A percentile compares a stretch with the other conserved stretches of the same genome.
Evolutionary conservation across 1,140 invertebrate species (phyloP).

Genomic region (Apis dorsata): DNA sequence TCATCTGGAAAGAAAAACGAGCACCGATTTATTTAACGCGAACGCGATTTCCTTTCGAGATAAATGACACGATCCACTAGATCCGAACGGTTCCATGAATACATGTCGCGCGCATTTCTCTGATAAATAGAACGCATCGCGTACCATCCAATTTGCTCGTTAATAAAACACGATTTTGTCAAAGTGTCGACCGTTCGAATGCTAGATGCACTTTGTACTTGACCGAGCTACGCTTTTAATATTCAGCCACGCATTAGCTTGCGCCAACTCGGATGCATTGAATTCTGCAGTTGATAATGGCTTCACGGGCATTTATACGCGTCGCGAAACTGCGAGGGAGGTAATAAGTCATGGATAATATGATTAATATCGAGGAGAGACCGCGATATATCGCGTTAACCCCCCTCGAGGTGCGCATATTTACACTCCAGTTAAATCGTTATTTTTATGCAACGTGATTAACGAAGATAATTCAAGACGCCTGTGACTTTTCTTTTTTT

Average conservation of each 20-base stretch:
- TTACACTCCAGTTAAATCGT: background rate
- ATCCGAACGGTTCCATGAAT: conserved; percentile 2
- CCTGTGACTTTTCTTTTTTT: background rate
- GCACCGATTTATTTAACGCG: background rate
- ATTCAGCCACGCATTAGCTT: conserved; percentile 30
- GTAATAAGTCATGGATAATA: conserved; percentile 41
- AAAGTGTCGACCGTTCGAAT: background rate
- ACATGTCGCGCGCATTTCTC: background rate
- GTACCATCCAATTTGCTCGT: background rate
- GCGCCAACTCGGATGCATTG: conserved; percentile 2
- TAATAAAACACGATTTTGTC: conserved; percentile 15
- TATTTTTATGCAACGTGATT: background rate
- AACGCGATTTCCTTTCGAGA: background rate
- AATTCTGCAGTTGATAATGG: conserved; percentile 28
- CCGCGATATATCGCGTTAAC: conserved; percentile 15
- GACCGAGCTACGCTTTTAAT: conserved; percentile 16
- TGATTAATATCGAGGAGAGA: conserved; percentile 35
- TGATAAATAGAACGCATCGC: conserved; percentile 1
- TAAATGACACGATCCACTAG: conserved; percentile 10
- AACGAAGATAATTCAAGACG: background rate
- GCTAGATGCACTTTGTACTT: background rate
- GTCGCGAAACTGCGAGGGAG: conserved; percentile 22
- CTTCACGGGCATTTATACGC: conserved; percentile 16
- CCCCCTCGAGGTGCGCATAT: background rate
- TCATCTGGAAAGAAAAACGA: background rate